Percentiles rank a stretch among this genome's conserved stretches.
phyloP scores from a whole-genome alignment of 2,888 invertebrate species.

The Ptilodon capucinus region DNA sequence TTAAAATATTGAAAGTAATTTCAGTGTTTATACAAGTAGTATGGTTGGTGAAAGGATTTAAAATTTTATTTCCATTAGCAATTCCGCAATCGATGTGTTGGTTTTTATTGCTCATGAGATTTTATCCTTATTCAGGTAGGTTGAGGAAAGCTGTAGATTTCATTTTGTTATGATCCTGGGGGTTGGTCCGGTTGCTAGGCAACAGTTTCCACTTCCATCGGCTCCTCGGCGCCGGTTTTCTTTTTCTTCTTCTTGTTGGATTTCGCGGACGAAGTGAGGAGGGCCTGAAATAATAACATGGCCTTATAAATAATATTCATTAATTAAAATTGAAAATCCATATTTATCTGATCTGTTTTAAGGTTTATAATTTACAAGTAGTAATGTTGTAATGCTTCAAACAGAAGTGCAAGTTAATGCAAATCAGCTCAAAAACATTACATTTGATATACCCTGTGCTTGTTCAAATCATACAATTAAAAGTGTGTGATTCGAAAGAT shows the following conservation, averaged over 20 bases:
- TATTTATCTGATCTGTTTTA: not conserved
- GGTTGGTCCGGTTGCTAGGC: slow-evolving; percentile 55
- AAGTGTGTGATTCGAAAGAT: slow-evolving; percentile 64
- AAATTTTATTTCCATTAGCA: slow-evolving; percentile 4
- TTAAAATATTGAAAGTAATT: slow-evolving; percentile 5
- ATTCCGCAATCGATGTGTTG: slow-evolving; percentile 2
- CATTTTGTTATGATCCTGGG: slow-evolving; percentile 30
- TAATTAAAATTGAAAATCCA: not conserved
- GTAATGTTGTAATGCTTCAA: slow-evolving; percentile 68
- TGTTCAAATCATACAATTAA: slow-evolving; percentile 65
- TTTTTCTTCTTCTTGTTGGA: slow-evolving; percentile 96
- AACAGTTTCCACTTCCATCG: slow-evolving; percentile 84
- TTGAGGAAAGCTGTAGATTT: slow-evolving; percentile 46
- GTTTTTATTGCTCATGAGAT: slow-evolving; percentile 16
- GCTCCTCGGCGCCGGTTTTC: slow-evolving; percentile 84
- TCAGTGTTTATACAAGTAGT: slow-evolving; percentile 8
- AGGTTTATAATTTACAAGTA: not conserved
- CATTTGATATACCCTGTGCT: slow-evolving; percentile 72
- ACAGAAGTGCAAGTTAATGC: slow-evolving; percentile 54
- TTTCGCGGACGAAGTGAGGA: slow-evolving; percentile 90
- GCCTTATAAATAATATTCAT: not conserved
- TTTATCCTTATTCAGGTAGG: slow-evolving; percentile 27
- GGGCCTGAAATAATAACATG: slow-evolving; percentile 75
- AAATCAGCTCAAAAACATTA: slow-evolving; percentile 69
- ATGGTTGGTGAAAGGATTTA: slow-evolving; percentile 9